phyloP scores from a whole-genome alignment of 2,888 invertebrate species.

The Phyllotreta striolata region DNA sequence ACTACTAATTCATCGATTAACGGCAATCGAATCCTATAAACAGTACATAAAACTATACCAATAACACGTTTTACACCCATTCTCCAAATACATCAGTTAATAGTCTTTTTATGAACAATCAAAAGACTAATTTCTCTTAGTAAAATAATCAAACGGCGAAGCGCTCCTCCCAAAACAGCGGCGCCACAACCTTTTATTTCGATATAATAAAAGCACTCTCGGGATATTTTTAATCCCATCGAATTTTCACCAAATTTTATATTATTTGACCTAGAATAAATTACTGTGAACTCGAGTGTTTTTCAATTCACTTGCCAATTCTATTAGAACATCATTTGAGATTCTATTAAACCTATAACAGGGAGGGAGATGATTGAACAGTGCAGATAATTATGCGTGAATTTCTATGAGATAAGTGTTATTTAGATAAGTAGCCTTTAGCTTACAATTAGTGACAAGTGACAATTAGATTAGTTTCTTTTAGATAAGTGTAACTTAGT shows the following conservation, averaged over 20 bases:
- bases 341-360: too few relatives aligned
- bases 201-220: constrained; percentile 1
- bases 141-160: constrained; percentile 56
- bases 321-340: too few relatives aligned
- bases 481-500: too few relatives aligned
- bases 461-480: too few relatives aligned
- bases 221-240: neutral
- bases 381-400: too few relatives aligned
- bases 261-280: too few relatives aligned
- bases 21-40: constrained; percentile 38
- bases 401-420: too few relatives aligned
- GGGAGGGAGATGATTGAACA: too few relatives aligned
- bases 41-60: constrained; percentile 44
- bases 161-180: constrained; percentile 42
- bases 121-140: constrained; percentile 56
- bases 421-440: too few relatives aligned
- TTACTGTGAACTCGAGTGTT: too few relatives aligned
- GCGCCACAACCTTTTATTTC: constrained; percentile 4
- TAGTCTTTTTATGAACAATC: constrained; percentile 57
- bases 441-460: too few relatives aligned
- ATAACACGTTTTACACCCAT: constrained; percentile 47
- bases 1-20: constrained; percentile 35
- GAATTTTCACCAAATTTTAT: neutral
- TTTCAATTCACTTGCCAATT: too few relatives aligned
- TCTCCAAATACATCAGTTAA: constrained; percentile 50